Conservation (phyloP, 2,888 invertebrate species). For the Penaeus monodon region DNA sequence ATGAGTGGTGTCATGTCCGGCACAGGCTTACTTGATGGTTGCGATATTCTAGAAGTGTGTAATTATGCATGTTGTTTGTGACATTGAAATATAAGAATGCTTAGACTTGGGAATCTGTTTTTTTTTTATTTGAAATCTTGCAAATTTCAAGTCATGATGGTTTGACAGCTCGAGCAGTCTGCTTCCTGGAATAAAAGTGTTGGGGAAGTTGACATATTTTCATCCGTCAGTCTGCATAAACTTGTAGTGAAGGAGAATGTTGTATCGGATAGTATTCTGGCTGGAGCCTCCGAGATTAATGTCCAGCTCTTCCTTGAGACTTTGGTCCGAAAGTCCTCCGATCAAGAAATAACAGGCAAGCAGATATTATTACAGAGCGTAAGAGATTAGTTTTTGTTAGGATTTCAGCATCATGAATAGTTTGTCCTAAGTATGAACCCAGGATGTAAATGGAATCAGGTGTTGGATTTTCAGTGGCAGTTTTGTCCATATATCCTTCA, state of each 20-base stretch:
- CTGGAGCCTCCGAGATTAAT: not conserved
- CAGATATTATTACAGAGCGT: not conserved
- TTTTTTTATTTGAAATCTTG: too few species aligned
- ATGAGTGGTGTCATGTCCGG: not conserved
- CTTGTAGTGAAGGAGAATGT: not conserved
- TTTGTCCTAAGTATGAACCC: too few species aligned
- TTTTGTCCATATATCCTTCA: too few species aligned
- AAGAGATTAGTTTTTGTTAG: too few species aligned
- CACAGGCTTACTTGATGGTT: slow-evolving; percentile 9
- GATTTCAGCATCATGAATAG: too few species aligned
- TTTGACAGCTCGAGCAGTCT: too few species aligned
- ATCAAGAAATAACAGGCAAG: slow-evolving; percentile 15
- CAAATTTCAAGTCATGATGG: too few species aligned
- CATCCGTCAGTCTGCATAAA: not conserved
- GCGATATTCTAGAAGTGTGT: slow-evolving; percentile 23
- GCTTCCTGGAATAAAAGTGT: not conserved
- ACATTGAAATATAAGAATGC: not conserved
- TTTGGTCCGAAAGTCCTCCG: not conserved
- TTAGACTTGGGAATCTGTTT: too few species aligned
- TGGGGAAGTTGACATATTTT: not conserved
- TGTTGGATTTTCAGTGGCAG: too few species aligned
- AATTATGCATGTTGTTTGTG: not conserved
- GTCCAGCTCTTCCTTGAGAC: not conserved
- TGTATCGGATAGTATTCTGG: not conserved
- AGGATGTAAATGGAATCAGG: too few species aligned